These are phyloP conservation scores for Apomyelois bistriatella DNA, from an alignment of 2,888 invertebrate genomes.

Conservation along the genomic window DNA sequence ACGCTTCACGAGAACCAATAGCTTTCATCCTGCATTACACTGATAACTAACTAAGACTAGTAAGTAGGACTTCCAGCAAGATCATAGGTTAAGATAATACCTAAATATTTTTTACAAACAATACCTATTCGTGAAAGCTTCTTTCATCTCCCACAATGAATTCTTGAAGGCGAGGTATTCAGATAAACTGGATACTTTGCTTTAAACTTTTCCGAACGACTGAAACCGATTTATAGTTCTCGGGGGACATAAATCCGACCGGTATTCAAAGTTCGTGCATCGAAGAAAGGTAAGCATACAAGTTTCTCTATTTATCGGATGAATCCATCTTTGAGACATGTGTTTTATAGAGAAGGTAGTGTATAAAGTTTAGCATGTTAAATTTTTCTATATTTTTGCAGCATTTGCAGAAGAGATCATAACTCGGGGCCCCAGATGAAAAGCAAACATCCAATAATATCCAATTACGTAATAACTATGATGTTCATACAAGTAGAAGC, in stretches of 20 bases:
- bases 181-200: slow-evolving; percentile 5
- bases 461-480: neutral
- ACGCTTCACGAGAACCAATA: too few species aligned
- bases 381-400: neutral
- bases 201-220: slow-evolving; percentile 6
- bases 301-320: neutral
- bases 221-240: slow-evolving; percentile 10
- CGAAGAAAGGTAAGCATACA: slow-evolving; percentile 2
- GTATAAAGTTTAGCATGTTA: neutral
- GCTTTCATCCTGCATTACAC: too few species aligned
- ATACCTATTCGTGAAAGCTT: too few species aligned
- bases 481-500: neutral
- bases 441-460: too few species aligned
- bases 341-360: neutral
- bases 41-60: too few species aligned
- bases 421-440: too few species aligned
- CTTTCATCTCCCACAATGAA: neutral
- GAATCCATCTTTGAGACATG: neutral
- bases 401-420: too few species aligned
- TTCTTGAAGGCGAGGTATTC: neutral
- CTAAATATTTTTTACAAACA: too few species aligned
- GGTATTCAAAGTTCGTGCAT: slow-evolving; percentile 5
- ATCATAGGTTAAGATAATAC: too few species aligned
- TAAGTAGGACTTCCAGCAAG: too few species aligned
- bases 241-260: slow-evolving; percentile 4